phyloP scores from a whole-genome alignment of 2,888 invertebrate genomes.

The Ditula angustiorana region DNA sequence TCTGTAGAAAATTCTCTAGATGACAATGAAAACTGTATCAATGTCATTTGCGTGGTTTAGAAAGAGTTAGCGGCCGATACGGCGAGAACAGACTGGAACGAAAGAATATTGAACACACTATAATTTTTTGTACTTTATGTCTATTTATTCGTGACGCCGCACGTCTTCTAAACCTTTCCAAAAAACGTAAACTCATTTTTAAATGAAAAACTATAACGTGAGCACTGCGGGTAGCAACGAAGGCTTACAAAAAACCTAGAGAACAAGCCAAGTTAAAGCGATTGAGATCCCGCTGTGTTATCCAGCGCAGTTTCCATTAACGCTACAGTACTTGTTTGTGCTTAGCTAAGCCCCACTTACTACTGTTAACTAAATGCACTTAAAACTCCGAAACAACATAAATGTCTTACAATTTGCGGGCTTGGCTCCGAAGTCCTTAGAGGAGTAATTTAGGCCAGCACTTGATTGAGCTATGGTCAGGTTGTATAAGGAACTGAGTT shows the following conservation, averaged over 20 bases:
- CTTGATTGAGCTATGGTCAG: background rate
- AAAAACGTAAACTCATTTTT: background rate
- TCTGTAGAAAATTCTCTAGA: too few relatives aligned
- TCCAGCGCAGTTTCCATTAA: conserved; percentile 16
- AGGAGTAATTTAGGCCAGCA: background rate
- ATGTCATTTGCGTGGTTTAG: too few relatives aligned
- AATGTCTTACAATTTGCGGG: background rate
- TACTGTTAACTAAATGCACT: conserved; percentile 19
- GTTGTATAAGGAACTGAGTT: background rate
- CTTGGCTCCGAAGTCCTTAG: background rate
- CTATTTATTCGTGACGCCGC: too few relatives aligned
- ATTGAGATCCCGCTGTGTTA: background rate
- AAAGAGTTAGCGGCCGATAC: too few relatives aligned
- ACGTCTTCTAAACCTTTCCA: background rate
- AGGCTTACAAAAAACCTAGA: background rate
- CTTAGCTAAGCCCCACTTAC: conserved; percentile 1
- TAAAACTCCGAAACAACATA: conserved; percentile 14
- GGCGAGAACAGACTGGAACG: too few relatives aligned
- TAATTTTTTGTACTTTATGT: too few relatives aligned
- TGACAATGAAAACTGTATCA: too few relatives aligned
- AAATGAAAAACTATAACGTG: background rate
- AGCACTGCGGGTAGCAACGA: background rate
- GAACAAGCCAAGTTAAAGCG: conserved; percentile 5
- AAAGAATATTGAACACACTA: too few relatives aligned
- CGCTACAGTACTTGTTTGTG: conserved; percentile 11